Evolutionary conservation across 2,888 invertebrate genomes (phyloP).

Genomic region (Melangyna quadrimaculata): DNA sequence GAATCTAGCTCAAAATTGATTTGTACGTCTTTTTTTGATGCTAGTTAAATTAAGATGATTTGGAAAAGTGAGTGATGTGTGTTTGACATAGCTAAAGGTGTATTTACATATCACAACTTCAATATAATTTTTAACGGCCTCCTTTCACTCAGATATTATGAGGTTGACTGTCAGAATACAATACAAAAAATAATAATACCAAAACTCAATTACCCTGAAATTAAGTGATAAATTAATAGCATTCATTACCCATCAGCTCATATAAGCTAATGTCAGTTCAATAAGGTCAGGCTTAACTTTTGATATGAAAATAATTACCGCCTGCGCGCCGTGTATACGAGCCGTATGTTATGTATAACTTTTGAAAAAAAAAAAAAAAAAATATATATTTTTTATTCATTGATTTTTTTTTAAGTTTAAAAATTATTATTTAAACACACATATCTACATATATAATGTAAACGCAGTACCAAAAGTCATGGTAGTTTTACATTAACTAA

Average conservation of each 20-base stretch:
- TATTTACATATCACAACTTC: no score
- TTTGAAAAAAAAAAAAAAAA: not conserved
- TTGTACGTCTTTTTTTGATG: no score
- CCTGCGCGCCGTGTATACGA: not conserved
- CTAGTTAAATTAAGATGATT: no score
- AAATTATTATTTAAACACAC: conserved; percentile 13
- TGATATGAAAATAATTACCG: conserved; percentile 45
- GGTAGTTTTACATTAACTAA: conserved; percentile 55
- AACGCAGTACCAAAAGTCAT: not conserved
- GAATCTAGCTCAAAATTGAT: no score
- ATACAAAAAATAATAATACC: no score
- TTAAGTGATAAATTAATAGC: conserved; percentile 58
- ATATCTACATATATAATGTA: no score
- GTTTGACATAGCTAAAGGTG: no score
- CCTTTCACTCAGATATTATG: no score
- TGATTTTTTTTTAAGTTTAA: conserved; percentile 1
- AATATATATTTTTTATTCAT: not conserved
- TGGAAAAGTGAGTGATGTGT: no score
- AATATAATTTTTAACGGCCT: no score
- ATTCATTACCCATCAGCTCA: not conserved
- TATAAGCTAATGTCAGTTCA: conserved; percentile 20
- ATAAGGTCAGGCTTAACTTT: conserved; percentile 48
- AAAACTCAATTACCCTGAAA: conserved; percentile 10
- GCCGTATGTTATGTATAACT: not conserved
- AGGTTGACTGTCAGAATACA: no score